These are phyloP conservation scores for Lissonota sp. DNA, from an alignment of 2,888 invertebrate genomes.

Conservation along the genomic window DNA sequence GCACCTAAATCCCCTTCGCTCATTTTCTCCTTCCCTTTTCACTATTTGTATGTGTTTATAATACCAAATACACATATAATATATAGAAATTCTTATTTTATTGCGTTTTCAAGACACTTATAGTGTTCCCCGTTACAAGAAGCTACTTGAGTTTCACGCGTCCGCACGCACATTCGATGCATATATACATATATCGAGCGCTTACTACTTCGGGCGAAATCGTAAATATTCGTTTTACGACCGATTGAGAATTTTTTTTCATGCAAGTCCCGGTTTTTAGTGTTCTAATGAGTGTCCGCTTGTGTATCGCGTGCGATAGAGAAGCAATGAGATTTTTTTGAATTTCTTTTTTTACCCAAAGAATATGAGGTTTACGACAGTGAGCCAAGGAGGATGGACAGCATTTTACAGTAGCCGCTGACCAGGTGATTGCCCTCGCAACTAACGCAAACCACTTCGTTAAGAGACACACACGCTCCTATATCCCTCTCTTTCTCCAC, in stretches of 20 bases:
- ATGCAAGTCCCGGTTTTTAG: slow-evolving; percentile 23
- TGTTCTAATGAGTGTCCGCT: slow-evolving; percentile 53
- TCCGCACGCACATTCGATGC: neutral
- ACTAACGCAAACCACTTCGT: slow-evolving; percentile 67
- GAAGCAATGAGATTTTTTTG: slow-evolving; percentile 20
- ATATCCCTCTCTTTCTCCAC: slow-evolving; percentile 43
- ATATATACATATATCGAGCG: slow-evolving; percentile 10
- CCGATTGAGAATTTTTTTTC: slow-evolving; percentile 53
- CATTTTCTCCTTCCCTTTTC: slow-evolving; percentile 62
- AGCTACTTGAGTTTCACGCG: neutral
- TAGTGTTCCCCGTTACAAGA: neutral
- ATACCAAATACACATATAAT: neutral
- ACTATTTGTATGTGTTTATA: slow-evolving; percentile 47
- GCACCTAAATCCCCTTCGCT: slow-evolving; percentile 63
- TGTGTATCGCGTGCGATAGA: slow-evolving; percentile 1
- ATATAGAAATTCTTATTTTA: neutral
- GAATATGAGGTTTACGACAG: slow-evolving; percentile 53
- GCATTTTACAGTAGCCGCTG: slow-evolving; percentile 37
- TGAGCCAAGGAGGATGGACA: neutral
- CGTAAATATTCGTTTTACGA: slow-evolving; percentile 61
- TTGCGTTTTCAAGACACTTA: neutral
- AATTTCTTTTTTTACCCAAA: slow-evolving; percentile 9
- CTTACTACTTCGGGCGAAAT: slow-evolving; percentile 26
- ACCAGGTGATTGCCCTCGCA: slow-evolving; percentile 59
- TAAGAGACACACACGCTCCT: slow-evolving; percentile 42